phyloP scores from a whole-genome alignment of 2,888 invertebrate species.

The Folsomia manolachei region DNA sequence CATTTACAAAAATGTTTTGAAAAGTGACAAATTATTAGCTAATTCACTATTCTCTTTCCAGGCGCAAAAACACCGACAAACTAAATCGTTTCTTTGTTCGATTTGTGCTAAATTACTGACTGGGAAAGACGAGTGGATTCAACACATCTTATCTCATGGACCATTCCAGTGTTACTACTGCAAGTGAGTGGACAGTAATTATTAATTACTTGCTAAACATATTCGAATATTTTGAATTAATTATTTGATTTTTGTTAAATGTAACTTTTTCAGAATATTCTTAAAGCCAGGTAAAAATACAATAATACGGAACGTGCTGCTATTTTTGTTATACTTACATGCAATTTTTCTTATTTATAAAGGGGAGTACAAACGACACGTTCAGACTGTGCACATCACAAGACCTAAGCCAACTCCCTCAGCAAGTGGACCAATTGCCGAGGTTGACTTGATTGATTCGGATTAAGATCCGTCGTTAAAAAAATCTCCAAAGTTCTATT shows the following conservation, averaged over 20 bases:
- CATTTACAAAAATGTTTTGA: too few relatives aligned
- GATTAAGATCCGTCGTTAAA: too few relatives aligned
- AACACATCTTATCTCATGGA: conserved; percentile 25
- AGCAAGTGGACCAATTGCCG: neutral
- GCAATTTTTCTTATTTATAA: neutral
- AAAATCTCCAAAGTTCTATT: too few relatives aligned
- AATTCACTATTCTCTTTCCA: too few relatives aligned
- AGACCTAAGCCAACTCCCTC: neutral
- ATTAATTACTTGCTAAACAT: too few relatives aligned
- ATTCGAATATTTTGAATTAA: too few relatives aligned
- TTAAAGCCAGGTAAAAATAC: neutral
- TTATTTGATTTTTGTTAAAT: too few relatives aligned
- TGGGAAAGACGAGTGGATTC: conserved; percentile 22
- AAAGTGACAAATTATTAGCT: too few relatives aligned
- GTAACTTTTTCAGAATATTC: too few relatives aligned
- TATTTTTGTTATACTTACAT: neutral
- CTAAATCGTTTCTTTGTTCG: conserved; percentile 22
- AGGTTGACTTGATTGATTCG: conserved; percentile 11
- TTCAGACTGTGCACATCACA: conserved; percentile 18
- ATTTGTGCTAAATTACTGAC: conserved; percentile 24
- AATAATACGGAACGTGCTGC: neutral
- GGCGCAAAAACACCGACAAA: conserved; percentile 21
- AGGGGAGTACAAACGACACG: conserved; percentile 24
- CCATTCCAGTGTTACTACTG: conserved; percentile 27
- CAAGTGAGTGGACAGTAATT: too few relatives aligned